Conservation (phyloP, 2,888 invertebrate species). For the Zeuzera pyrina region DNA sequence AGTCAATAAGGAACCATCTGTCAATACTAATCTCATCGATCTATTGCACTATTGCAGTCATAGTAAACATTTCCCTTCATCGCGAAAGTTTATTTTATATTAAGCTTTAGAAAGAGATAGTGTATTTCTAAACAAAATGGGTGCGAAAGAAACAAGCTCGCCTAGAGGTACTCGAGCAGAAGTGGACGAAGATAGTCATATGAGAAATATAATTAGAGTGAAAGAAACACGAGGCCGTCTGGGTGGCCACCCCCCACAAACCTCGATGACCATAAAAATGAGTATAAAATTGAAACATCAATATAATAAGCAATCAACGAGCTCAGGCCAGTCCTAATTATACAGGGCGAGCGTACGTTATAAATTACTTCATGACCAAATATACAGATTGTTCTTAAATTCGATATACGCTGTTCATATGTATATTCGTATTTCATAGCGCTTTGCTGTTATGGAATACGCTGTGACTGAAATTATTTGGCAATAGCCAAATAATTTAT, state of each 20-base stretch:
- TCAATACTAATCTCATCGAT: conserved; percentile 23
- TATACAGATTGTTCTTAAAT: conserved; percentile 58
- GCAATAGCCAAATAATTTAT: too few relatives aligned
- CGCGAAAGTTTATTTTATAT: too few relatives aligned
- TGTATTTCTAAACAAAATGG: conserved; percentile 7
- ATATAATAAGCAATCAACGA: conserved; percentile 72
- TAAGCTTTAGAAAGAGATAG: conserved; percentile 27
- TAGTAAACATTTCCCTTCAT: too few relatives aligned
- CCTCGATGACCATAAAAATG: conserved; percentile 74
- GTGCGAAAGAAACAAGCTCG: conserved; percentile 36
- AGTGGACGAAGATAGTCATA: conserved; percentile 47
- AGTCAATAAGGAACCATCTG: conserved; percentile 32
- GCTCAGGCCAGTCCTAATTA: conserved; percentile 58
- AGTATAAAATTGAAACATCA: conserved; percentile 74
- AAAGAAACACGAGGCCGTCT: conserved; percentile 39
- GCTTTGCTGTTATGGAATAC: too few relatives aligned
- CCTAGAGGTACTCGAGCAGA: conserved; percentile 34
- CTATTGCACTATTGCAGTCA: too few relatives aligned
- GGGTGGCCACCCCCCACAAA: conserved; percentile 74
- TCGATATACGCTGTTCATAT: too few relatives aligned
- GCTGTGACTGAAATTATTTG: too few relatives aligned
- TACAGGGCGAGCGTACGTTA: conserved; percentile 58
- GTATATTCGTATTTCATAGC: too few relatives aligned
- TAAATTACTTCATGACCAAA: conserved; percentile 57
- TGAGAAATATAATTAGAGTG: conserved; percentile 19